These are phyloP conservation scores for Lamprotornis superbus DNA, from an alignment of 2,113 vertebrate genomes.

Conservation along the genomic window DNA sequence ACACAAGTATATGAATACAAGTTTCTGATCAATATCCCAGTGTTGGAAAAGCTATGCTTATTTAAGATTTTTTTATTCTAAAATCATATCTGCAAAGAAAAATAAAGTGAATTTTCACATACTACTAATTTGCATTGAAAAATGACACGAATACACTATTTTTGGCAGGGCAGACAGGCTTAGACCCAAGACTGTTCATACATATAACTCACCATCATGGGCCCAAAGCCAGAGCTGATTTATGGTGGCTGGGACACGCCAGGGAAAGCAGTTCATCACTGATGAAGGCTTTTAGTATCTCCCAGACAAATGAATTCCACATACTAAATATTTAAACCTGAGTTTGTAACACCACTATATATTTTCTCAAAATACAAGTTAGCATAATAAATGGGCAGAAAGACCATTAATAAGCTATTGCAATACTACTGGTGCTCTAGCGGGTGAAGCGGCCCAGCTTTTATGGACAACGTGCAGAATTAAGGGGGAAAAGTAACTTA, in stretches of 20 bases:
- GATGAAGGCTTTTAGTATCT: conserved; percentile 43
- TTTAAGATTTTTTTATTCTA: neutral
- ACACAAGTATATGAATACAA: neutral
- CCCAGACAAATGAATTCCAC: conserved; percentile 47
- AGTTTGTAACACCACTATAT: conserved; percentile 26
- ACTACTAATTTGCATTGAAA: neutral
- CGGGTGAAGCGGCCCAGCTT: neutral
- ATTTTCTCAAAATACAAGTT: conserved; percentile 51
- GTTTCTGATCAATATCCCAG: neutral
- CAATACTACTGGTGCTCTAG: neutral
- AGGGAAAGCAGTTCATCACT: conserved; percentile 16
- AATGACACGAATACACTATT: neutral
- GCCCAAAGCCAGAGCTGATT: conserved; percentile 48
- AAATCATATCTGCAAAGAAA: neutral
- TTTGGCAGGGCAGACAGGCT: conserved; percentile 7
- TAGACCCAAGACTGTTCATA: neutral
- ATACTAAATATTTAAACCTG: conserved; percentile 51
- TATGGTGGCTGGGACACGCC: neutral
- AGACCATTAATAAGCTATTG: neutral
- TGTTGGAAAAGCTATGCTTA: neutral
- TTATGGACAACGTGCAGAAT: neutral
- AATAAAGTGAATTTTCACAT: neutral
- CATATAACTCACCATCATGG: neutral
- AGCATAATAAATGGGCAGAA: conserved; percentile 3
- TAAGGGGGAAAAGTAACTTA: neutral